Evolutionary conservation across 1,140 invertebrate genomes (phyloP).

Genomic region (Melanaphis sacchari): DNA sequence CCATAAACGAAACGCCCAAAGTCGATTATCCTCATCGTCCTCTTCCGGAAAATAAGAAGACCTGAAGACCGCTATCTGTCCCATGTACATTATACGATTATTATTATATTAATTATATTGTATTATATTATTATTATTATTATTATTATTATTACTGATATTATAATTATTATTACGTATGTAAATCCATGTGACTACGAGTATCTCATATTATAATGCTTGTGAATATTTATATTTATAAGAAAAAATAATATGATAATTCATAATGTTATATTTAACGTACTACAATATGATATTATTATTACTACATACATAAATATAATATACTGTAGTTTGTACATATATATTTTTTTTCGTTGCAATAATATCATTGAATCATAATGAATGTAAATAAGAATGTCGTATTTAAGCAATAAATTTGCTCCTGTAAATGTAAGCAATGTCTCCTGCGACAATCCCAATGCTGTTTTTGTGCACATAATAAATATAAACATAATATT

Average conservation of each 20-base stretch:
- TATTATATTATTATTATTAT: constrained; percentile 38
- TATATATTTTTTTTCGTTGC: background rate
- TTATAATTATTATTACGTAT: constrained; percentile 16
- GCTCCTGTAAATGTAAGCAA: constrained; percentile 55
- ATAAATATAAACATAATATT: constrained; percentile 26
- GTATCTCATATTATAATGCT: constrained; percentile 53
- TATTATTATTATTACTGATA: constrained; percentile 15
- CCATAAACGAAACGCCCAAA: background rate
- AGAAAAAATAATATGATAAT: constrained; percentile 32
- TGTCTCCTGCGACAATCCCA: constrained; percentile 50
- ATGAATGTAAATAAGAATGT: constrained; percentile 40
- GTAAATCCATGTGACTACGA: constrained; percentile 31
- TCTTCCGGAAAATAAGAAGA: background rate
- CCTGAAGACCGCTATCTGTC: constrained; percentile 1
- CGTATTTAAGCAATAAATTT: constrained; percentile 55
- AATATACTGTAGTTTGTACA: background rate
- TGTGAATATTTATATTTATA: constrained; percentile 51
- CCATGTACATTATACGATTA: constrained; percentile 41
- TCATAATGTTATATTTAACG: background rate
- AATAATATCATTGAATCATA: background rate
- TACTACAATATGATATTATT: background rate
- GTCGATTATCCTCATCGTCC: background rate
- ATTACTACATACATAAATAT: constrained; percentile 7
- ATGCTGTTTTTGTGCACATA: constrained; percentile 56
- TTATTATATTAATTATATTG: constrained; percentile 25